Conservation (phyloP, 2,888 invertebrate genomes). For the Chrysina gloriosa region DNA sequence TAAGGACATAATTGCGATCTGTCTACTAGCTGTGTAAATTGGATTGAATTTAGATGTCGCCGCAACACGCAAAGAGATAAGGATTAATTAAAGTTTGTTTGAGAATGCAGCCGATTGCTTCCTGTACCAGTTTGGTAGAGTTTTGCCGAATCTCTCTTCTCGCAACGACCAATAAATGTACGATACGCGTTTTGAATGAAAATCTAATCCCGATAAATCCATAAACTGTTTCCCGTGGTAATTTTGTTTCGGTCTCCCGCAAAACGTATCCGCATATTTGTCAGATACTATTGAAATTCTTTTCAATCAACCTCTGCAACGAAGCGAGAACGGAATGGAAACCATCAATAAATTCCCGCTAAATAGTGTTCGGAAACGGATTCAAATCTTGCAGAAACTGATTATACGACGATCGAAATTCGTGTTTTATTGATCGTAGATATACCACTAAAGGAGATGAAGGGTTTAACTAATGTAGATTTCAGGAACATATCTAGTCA, state of each 20-base stretch:
- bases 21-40: slow-evolving; percentile 36
- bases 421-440: background rate
- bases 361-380: slow-evolving; percentile 17
- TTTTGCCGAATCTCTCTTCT: background rate
- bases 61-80: slow-evolving; percentile 5
- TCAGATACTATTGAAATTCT: slow-evolving; percentile 8
- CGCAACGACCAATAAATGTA: background rate
- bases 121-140: background rate
- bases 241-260: slow-evolving; percentile 23
- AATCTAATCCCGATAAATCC: slow-evolving; percentile 29
- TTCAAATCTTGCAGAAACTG: slow-evolving; percentile 15
- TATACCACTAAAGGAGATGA: background rate
- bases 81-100: slow-evolving; percentile 33
- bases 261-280: slow-evolving; percentile 13
- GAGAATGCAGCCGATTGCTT: slow-evolving; percentile 30
- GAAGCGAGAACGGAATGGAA: background rate
- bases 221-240: slow-evolving; percentile 30
- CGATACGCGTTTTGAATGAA: slow-evolving; percentile 20
- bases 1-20: slow-evolving; percentile 38
- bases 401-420: background rate
- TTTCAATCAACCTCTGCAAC: background rate
- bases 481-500: too few relatives aligned
- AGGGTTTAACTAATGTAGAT: background rate
- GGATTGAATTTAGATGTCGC: background rate
- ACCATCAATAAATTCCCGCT: slow-evolving; percentile 15